Base-by-base conservation (phyloP, 2,797 vertebrate species). In the Schizopygopsis malacanthus region DNA sequence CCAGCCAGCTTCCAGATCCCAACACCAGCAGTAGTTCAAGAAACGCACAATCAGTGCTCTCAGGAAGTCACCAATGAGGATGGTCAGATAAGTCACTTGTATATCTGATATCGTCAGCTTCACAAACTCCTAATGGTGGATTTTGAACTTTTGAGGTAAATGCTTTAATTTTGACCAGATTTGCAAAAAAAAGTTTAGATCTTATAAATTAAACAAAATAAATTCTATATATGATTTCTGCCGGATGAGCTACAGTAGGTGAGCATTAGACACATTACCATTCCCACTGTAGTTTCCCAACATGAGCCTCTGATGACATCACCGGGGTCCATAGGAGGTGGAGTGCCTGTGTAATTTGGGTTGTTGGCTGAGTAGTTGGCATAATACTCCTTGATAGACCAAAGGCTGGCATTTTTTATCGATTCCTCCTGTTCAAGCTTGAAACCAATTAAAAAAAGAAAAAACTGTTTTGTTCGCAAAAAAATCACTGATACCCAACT, bases 21-120 rank as follows among this genome's bases (percentile, higher is more conserved):
- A 99, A 93, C 98, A 99, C 98, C 98, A 99, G 92, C 98, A 99
- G 93, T 99, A 97, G 92, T 99, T 99, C 88, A 99, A 95, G 92
- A 99, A 99, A 85, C 98, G 96, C 67, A 99, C 98, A 61, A 99
- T 98, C 83, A 99, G 93, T 0, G 98, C 98, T 85, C 98, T 93
- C n/a, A 96, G 93, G 87, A 99, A 99, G 94, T 99, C 98, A 47
- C 97, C 98, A 56, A 99, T 96, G 88, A 99, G 94, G 92, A 99
- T 99, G 83, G 97, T 99, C 90, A 99, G 95, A 87, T 96, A 99
- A 2, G 97, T 96, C 90, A 99, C 98, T 89, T 99, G 95, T 89
- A 99, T 99, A 92, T 99, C 98, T 0, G 98, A 99, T 89, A 99
- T 96, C 0, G 97, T 99, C 90, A 99, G 95, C 90, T 98, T 97